phyloP scores from a whole-genome alignment of 2,113 vertebrate species.

The Rhynchopsitta pachyrhyncha region DNA sequence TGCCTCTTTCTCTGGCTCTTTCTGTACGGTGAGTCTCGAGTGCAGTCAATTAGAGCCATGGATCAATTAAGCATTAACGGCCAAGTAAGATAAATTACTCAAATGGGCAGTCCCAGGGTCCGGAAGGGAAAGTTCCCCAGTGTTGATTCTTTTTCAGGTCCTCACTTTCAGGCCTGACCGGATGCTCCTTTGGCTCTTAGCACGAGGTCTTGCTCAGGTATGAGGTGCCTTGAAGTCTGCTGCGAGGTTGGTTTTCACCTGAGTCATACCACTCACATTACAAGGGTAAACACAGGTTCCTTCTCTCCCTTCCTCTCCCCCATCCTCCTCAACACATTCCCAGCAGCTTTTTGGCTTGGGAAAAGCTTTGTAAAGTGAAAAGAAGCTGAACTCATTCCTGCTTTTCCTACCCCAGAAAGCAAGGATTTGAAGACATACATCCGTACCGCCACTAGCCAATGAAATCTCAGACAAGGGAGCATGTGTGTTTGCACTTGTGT shows the following conservation, averaged over 20 bases:
- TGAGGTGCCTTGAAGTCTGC: not conserved
- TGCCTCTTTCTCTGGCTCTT: not conserved
- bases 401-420: not conserved
- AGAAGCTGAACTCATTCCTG: not conserved
- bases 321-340: not conserved
- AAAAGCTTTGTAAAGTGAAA: not conserved
- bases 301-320: not conserved
- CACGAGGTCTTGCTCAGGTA: accelerated
- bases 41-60: not conserved
- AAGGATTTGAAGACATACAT: not conserved
- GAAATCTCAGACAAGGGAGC: not conserved
- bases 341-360: not conserved
- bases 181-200: not conserved
- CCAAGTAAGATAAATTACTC: not conserved
- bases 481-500: not conserved
- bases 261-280: not conserved
- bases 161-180: not conserved
- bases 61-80: not conserved
- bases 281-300: accelerated
- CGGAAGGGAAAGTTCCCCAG: not conserved
- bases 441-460: accelerated
- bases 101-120: not conserved
- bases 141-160: not conserved
- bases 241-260: not conserved
- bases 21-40: not conserved